Evolutionary conservation across 2,797 vertebrate genomes (phyloP), one percentile per base, ranked within the genome.

Genomic region (Epinephelus coioides): DNA sequence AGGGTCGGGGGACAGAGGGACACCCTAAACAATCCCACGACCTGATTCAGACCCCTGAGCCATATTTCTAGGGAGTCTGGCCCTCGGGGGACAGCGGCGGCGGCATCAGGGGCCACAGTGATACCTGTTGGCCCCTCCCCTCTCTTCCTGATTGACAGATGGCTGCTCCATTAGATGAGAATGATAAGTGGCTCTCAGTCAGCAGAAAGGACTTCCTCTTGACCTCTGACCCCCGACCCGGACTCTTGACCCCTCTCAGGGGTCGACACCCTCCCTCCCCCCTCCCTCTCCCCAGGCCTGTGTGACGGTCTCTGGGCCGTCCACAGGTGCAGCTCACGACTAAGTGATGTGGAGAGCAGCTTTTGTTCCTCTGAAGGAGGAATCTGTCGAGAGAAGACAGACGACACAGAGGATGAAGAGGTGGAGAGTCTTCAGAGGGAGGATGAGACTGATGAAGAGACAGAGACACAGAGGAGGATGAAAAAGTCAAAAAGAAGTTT

Each of bases 201-300:
- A 89, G 95, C 92, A 95, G 88, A 93, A 85, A 91, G 96, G 96
- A 97, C 96, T 98, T 98, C 97, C 97, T 98, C 97, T 97, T 97
- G 96, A 97, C 95, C 90, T 90, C 86, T 95, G 94, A 97, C 96
- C 97, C 95, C 87, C 89, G 94, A 94, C 95, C 80, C 95, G 95
- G 95, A 97, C 96, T 97, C 96, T 95, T 96, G 95, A 97, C 96
- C 96, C 95, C 94, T 95, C 96, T 95, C 88, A 76, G 85, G 85
- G 95, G 91, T 96, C 95, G 51, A n/a, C 61, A 8, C 63, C 5
- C 43, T 27, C 53, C 44, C 59, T 19, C 56, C 64, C 69, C 47
- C 30, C 44, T 27, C 53, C 44, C 59, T 19, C 56, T 68, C 69
- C 47, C 30, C 44, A 51, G 46, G n/a, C 43, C 47, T 47, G 55